phyloP scores from a whole-genome alignment of 1,140 invertebrate species.

The Helicoverpa zea region DNA sequence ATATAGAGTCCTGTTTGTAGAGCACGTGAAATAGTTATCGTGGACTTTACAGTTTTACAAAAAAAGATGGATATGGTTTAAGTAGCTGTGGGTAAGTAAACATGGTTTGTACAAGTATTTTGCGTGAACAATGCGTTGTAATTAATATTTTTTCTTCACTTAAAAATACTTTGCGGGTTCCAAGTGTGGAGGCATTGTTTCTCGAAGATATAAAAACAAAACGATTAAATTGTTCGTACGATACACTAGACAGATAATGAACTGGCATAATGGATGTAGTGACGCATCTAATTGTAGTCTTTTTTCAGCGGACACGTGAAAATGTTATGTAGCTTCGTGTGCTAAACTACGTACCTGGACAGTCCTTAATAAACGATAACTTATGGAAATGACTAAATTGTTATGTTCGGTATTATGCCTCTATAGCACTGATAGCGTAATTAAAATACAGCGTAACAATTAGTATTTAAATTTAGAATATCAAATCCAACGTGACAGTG shows the following conservation, averaged over 20 bases:
- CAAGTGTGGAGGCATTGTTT: constrained; percentile 47
- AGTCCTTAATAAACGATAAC: too few relatives aligned
- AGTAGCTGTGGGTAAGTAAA: constrained; percentile 29
- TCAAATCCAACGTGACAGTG: neutral
- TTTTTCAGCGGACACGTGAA: constrained; percentile 32
- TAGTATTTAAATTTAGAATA: too few relatives aligned
- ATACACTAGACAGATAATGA: constrained; percentile 35
- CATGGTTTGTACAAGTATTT: constrained; percentile 53
- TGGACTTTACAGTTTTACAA: neutral
- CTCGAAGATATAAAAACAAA: constrained; percentile 45
- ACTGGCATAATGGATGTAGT: constrained; percentile 45
- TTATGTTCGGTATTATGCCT: neutral
- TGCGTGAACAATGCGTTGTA: constrained; percentile 53
- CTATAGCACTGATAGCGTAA: too few relatives aligned
- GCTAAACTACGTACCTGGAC: neutral
- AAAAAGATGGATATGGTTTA: constrained; percentile 31
- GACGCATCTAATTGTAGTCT: constrained; percentile 38
- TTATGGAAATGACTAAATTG: neutral
- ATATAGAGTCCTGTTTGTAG: neutral
- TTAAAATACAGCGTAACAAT: too few relatives aligned
- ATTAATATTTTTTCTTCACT: constrained; percentile 53
- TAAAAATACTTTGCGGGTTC: constrained; percentile 49
- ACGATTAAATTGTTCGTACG: constrained; percentile 48
- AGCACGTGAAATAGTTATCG: constrained; percentile 9
- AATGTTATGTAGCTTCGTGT: neutral